These are phyloP conservation scores for Monomorium pharaonis DNA, from an alignment of 1,140 invertebrate genomes.

Conservation along the genomic window DNA sequence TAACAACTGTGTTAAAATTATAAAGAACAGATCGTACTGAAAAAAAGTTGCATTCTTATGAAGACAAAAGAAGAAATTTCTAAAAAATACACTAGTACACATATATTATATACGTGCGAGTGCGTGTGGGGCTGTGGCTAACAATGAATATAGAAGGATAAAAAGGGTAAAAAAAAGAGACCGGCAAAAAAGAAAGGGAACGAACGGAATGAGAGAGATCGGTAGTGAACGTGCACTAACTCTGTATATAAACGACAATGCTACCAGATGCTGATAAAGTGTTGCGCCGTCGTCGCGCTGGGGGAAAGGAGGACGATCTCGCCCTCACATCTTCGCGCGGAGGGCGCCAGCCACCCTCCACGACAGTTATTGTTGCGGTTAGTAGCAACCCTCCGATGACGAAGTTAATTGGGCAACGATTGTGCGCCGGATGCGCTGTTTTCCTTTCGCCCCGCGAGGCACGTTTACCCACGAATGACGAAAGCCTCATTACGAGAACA, in stretches of 20 bases:
- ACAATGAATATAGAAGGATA: slow-evolving; percentile 63
- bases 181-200: slow-evolving; percentile 58
- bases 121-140: slow-evolving; percentile 64
- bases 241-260: slow-evolving; percentile 81
- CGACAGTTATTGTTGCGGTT: slow-evolving; percentile 80
- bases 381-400: slow-evolving; percentile 76
- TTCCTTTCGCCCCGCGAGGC: slow-evolving; percentile 42
- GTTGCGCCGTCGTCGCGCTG: slow-evolving; percentile 70
- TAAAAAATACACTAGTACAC: slow-evolving; percentile 73
- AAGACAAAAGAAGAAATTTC: slow-evolving; percentile 79
- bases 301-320: slow-evolving; percentile 41
- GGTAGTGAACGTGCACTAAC: slow-evolving; percentile 74
- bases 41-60: slow-evolving; percentile 27
- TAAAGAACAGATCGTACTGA: slow-evolving; percentile 67
- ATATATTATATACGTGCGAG: slow-evolving; percentile 69
- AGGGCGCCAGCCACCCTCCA: slow-evolving; percentile 69
- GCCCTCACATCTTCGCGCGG: slow-evolving; percentile 67
- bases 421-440: slow-evolving; percentile 64
- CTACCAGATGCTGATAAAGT: slow-evolving; percentile 81
- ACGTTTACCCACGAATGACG: slow-evolving; percentile 55
- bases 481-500: slow-evolving; percentile 61
- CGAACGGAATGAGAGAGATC: slow-evolving; percentile 61
- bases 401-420: slow-evolving; percentile 82
- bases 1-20: slow-evolving; percentile 51
- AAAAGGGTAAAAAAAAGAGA: slow-evolving; percentile 51